Percentiles rank a stretch among this genome's conserved stretches.
Evolutionary conservation across 2,797 vertebrate genomes (phyloP).

Genomic region (Periophthalmus magnuspinnatus): DNA sequence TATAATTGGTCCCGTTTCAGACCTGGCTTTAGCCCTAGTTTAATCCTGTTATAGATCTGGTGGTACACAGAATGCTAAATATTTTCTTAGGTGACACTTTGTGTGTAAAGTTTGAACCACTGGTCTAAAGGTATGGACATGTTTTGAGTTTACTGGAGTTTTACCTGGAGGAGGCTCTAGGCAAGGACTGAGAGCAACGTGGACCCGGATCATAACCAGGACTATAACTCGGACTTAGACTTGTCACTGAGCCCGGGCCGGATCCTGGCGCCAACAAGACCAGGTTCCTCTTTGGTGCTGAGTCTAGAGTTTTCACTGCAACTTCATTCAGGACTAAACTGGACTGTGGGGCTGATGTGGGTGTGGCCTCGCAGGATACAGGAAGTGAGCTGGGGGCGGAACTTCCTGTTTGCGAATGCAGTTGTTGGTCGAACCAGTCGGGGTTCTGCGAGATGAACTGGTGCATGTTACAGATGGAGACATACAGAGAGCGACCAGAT

Average conservation of each 20-base stretch:
- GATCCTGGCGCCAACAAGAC: constrained; percentile 60
- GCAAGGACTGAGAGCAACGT: constrained; percentile 41
- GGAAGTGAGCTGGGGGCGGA: constrained; percentile 21
- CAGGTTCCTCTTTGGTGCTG: constrained; percentile 70
- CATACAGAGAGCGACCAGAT: constrained; percentile 91
- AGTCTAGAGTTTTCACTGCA: constrained; percentile 76
- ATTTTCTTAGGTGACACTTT: no score
- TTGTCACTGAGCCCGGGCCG: constrained; percentile 27
- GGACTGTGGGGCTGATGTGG: constrained; percentile 56
- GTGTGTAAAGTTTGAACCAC: no score
- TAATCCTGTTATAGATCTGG: no score
- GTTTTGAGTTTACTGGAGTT: background rate
- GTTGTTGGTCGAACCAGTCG: constrained; percentile 92
- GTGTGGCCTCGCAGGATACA: constrained; percentile 42
- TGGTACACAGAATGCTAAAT: no score
- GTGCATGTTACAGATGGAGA: constrained; percentile 97
- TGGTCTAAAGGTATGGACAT: no score
- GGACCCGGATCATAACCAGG: constrained; percentile 38
- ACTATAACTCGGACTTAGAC: constrained; percentile 13
- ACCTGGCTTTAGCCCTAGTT: no score
- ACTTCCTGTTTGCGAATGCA: constrained; percentile 64
- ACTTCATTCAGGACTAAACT: constrained; percentile 89
- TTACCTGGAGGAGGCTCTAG: constrained; percentile 55
- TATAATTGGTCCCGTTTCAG: no score
- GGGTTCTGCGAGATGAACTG: constrained; percentile 90